Evolutionary conservation across 2,113 vertebrate genomes (phyloP).

Genomic region (Sinocyclocheilus grahami): DNA sequence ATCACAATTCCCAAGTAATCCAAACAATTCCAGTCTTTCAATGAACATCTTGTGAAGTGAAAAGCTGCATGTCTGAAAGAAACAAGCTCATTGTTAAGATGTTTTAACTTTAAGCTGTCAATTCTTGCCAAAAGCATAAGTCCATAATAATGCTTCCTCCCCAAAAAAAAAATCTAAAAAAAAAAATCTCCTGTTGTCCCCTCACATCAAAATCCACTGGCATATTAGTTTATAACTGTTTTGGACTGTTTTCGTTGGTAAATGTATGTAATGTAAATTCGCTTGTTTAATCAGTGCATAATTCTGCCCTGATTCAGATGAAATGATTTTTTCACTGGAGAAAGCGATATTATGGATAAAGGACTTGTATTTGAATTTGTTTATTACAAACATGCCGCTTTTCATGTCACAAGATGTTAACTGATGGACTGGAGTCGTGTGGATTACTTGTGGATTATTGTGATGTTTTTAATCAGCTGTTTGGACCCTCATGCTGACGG

Average conservation of each 20-base stretch:
- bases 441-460: not conserved
- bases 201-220: not conserved
- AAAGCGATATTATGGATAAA: not conserved
- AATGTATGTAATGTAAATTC: not conserved
- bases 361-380: not conserved
- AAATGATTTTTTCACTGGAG: too few relatives aligned
- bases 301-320: too few relatives aligned
- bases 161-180: not conserved
- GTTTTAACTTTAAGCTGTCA: not conserved
- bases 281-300: not conserved
- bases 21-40: not conserved
- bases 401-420: too few relatives aligned
- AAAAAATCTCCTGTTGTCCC: too few relatives aligned
- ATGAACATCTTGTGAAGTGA: not conserved
- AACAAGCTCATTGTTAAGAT: not conserved
- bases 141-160: not conserved
- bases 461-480: not conserved
- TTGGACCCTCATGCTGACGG: not conserved
- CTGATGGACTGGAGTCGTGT: too few relatives aligned
- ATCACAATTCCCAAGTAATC: not conserved
- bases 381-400: not conserved
- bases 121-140: not conserved
- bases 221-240: not conserved
- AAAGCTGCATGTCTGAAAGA: not conserved
- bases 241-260: not conserved